Conservation (phyloP, 2,888 invertebrate genomes). For the Nebria salina region DNA sequence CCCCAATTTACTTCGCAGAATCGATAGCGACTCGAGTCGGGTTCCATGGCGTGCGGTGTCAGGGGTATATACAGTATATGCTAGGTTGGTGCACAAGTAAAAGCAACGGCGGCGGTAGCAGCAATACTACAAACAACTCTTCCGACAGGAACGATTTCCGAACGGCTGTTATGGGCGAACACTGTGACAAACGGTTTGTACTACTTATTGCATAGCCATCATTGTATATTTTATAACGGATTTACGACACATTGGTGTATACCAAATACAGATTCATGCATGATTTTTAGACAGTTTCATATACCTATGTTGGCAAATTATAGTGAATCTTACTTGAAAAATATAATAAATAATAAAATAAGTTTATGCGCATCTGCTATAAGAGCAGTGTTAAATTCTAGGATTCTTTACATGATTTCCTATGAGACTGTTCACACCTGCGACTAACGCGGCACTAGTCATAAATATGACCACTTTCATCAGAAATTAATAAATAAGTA, state of each 20-base stretch:
- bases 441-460: too few relatives aligned
- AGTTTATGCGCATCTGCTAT: too few relatives aligned
- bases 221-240: background rate
- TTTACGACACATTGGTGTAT: background rate
- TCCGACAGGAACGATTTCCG: conserved; percentile 48
- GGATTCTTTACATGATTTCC: too few relatives aligned
- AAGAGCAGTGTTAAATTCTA: too few relatives aligned
- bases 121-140: conserved; percentile 15
- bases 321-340: too few relatives aligned
- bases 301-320: background rate
- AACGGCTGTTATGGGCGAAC: conserved; percentile 58
- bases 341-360: too few relatives aligned
- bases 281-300: background rate
- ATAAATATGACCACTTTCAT: too few relatives aligned
- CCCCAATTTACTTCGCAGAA: conserved; percentile 71
- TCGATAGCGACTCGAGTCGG: conserved; percentile 67
- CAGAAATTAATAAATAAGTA: too few relatives aligned
- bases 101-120: conserved; percentile 24
- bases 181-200: conserved; percentile 53
- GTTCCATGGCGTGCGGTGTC: conserved; percentile 72
- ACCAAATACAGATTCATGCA: background rate
- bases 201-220: conserved; percentile 1
- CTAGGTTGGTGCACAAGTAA: conserved; percentile 64
- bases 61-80: conserved; percentile 66
- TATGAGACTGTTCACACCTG: too few relatives aligned